Conservation (phyloP, 1,140 invertebrate genomes). For the Drosophila setifemur region DNA sequence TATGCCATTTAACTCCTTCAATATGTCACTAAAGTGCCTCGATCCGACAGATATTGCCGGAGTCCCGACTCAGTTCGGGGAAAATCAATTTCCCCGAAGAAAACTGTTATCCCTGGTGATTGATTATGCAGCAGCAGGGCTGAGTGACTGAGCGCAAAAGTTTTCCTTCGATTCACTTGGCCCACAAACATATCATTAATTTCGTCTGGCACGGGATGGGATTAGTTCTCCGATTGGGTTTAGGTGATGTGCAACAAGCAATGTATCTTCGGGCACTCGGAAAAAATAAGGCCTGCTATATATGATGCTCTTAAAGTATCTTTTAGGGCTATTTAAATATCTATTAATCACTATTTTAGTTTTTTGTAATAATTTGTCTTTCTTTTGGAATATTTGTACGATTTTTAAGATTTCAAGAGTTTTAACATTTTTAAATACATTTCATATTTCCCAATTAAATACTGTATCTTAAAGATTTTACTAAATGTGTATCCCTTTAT, state of each 20-base stretch:
- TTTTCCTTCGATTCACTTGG: conserved; percentile 53
- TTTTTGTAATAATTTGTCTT: no score
- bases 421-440: not conserved
- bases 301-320: no score
- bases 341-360: no score
- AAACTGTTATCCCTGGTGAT: conserved; percentile 74
- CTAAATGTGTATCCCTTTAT: conserved; percentile 2
- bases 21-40: conserved; percentile 73
- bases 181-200: conserved; percentile 69
- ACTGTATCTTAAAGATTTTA: not conserved
- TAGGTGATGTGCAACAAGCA: conserved; percentile 30
- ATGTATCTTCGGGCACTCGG: not conserved
- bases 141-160: conserved; percentile 69
- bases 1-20: conserved; percentile 74
- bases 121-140: conserved; percentile 66
- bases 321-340: no score
- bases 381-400: no score
- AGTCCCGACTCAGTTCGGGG: conserved; percentile 16
- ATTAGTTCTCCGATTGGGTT: not conserved
- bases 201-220: conserved; percentile 23
- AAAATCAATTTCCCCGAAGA: conserved; percentile 75
- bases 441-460: not conserved
- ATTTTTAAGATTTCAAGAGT: no score
- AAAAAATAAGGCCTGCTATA: no score
- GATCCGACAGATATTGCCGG: conserved; percentile 59